A percentile compares a stretch with the other conserved stretches of the same genome.
These are phyloP conservation scores for Limulus polyphemus DNA, from an alignment of 2,888 invertebrate genomes.

Conservation along the genomic window DNA sequence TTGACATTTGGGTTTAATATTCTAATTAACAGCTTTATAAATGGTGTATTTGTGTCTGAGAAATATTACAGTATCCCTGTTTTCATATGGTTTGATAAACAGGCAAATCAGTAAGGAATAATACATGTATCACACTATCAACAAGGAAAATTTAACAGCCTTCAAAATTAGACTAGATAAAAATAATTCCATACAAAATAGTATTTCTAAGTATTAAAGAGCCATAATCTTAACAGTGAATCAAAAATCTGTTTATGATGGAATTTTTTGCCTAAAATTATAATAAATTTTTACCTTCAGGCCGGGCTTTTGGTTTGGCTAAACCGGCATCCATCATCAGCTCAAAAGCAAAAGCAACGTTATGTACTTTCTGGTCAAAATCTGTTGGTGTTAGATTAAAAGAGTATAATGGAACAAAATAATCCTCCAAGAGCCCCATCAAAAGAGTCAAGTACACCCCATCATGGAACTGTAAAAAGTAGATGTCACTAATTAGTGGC, in stretches of 20 bases:
- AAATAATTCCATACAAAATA: conserved; percentile 1
- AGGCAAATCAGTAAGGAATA: too few relatives aligned
- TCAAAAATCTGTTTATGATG: not conserved
- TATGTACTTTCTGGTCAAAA: conserved; percentile 73
- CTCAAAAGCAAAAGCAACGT: conserved; percentile 92
- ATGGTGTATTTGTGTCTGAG: too few relatives aligned
- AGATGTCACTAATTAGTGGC: too few relatives aligned
- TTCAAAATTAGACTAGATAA: not conserved
- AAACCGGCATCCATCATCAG: conserved; percentile 94
- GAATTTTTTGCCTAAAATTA: not conserved
- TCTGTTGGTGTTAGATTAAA: conserved; percentile 75
- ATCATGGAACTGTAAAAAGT: conserved; percentile 60
- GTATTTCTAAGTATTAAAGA: conserved; percentile 1
- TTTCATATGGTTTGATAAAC: too few relatives aligned
- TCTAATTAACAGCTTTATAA: too few relatives aligned
- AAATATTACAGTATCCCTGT: too few relatives aligned
- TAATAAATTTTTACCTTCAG: conserved; percentile 58
- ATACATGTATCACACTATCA: too few relatives aligned
- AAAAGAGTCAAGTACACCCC: conserved; percentile 89
- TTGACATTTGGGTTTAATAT: too few relatives aligned
- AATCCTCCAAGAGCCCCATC: conserved; percentile 92
- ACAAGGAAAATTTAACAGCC: too few relatives aligned
- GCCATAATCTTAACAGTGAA: conserved; percentile 5
- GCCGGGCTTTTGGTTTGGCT: conserved; percentile 82
- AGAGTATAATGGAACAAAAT: conserved; percentile 89